Evolutionary conservation across 2,113 vertebrate genomes (phyloP).

Genomic region (Rhea pennata): DNA sequence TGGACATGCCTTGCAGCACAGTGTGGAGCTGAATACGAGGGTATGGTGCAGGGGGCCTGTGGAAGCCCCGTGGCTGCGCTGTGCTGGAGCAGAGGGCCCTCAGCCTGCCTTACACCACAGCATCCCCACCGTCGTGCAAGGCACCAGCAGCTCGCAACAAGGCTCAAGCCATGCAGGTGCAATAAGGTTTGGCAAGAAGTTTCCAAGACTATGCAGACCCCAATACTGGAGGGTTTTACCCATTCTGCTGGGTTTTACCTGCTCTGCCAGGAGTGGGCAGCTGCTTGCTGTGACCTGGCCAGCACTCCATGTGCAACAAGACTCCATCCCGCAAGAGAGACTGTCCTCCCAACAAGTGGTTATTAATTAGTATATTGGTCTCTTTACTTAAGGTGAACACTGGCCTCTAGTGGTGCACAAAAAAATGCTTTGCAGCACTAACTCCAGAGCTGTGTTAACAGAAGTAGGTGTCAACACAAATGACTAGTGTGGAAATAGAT

Average conservation of each 20-base stretch:
- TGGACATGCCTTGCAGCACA: background rate
- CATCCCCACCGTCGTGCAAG: too few species aligned
- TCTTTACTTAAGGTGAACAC: constrained; percentile 21
- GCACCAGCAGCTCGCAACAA: background rate
- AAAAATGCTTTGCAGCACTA: background rate
- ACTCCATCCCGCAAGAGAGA: background rate
- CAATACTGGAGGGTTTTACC: background rate
- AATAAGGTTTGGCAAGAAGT: background rate
- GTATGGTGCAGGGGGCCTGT: too few species aligned
- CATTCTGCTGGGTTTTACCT: background rate
- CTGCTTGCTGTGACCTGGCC: background rate
- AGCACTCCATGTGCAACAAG: background rate
- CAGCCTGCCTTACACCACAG: fast-evolving
- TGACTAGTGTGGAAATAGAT: fast-evolving
- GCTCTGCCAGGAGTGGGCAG: background rate
- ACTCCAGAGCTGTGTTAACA: background rate
- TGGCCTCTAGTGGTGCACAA: constrained; percentile 66
- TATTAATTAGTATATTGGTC: fast-evolving
- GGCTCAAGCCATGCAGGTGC: fast-evolving
- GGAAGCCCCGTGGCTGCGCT: background rate
- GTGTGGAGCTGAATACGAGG: too few species aligned
- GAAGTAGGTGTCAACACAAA: background rate
- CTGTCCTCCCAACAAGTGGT: background rate
- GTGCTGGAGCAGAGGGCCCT: background rate
- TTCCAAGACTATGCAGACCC: background rate